phyloP scores from a whole-genome alignment of 2,888 invertebrate species.

The Phyto melanocephala region DNA sequence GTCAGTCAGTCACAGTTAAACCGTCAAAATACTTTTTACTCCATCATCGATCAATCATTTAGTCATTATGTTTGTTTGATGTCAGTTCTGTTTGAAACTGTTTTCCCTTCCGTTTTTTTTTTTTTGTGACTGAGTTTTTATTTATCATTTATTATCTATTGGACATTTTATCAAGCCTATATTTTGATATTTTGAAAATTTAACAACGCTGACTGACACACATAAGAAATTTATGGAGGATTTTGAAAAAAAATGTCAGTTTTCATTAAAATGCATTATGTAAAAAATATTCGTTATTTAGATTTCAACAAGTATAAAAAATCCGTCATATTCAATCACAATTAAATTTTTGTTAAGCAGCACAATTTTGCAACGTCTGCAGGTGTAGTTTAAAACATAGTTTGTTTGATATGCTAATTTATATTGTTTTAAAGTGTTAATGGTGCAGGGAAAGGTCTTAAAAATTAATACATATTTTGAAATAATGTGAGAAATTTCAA shows the following conservation, averaged over 20 bases:
- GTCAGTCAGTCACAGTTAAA: slow-evolving; percentile 21
- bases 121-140: not conserved
- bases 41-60: slow-evolving; percentile 57
- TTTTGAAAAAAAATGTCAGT: slow-evolving; percentile 50
- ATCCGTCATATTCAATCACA: slow-evolving; percentile 1
- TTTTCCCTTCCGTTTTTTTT: not conserved
- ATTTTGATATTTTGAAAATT: slow-evolving; percentile 38
- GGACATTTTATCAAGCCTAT: slow-evolving; percentile 31
- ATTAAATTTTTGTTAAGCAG: not conserved
- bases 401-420: not conserved
- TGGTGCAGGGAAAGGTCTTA: no score
- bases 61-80: slow-evolving; percentile 39
- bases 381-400: not conserved
- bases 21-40: slow-evolving; percentile 25
- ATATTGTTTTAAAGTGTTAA: no score
- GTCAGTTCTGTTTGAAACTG: slow-evolving; percentile 1
- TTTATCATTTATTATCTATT: slow-evolving; percentile 20
- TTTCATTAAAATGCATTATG: slow-evolving; percentile 38
- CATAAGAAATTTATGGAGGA: slow-evolving; percentile 51
- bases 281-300: not conserved
- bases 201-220: slow-evolving; percentile 17
- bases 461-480: no score
- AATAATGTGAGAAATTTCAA: no score
- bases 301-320: slow-evolving; percentile 15
- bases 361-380: not conserved